phyloP scores from a whole-genome alignment of 2,113 vertebrate species.

The Coreoperca whiteheadi region DNA sequence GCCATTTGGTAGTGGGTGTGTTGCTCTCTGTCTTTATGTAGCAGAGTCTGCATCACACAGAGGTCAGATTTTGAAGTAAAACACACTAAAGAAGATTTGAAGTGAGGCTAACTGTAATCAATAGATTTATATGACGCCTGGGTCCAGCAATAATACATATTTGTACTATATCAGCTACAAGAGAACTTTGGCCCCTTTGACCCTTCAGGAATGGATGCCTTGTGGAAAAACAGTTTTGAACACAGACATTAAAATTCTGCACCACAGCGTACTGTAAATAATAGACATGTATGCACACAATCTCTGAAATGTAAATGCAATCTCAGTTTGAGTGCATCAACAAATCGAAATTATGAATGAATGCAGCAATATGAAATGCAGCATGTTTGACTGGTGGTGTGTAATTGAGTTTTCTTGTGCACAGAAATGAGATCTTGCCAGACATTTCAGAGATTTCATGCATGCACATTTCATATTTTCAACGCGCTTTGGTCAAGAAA shows the following conservation, averaged over 20 bases:
- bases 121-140: conserved; percentile 1
- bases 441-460: conserved; percentile 50
- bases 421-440: conserved; percentile 40
- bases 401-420: conserved; percentile 49
- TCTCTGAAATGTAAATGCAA: conserved; percentile 25
- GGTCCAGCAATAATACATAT: background rate
- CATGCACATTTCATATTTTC: conserved; percentile 40
- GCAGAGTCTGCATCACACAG: conserved; percentile 12
- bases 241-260: conserved; percentile 12
- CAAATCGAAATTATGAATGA: conserved; percentile 37
- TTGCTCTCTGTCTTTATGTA: conserved; percentile 24
- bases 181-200: background rate
- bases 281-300: conserved; percentile 3
- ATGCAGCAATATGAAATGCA: conserved; percentile 19
- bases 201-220: background rate
- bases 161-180: conserved; percentile 25
- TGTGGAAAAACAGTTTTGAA: conserved; percentile 17
- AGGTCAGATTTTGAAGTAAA: conserved; percentile 6
- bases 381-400: conserved; percentile 10
- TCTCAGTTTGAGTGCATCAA: conserved; percentile 30
- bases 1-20: conserved; percentile 25
- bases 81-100: background rate
- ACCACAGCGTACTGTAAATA: conserved; percentile 7
- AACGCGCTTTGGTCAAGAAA: conserved; percentile 53
- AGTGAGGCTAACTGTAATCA: conserved; percentile 13